A percentile compares a stretch with the other conserved stretches of the same genome.
phyloP scores from a whole-genome alignment of 1,140 invertebrate genomes.

The Catajapyx aquilonaris region DNA sequence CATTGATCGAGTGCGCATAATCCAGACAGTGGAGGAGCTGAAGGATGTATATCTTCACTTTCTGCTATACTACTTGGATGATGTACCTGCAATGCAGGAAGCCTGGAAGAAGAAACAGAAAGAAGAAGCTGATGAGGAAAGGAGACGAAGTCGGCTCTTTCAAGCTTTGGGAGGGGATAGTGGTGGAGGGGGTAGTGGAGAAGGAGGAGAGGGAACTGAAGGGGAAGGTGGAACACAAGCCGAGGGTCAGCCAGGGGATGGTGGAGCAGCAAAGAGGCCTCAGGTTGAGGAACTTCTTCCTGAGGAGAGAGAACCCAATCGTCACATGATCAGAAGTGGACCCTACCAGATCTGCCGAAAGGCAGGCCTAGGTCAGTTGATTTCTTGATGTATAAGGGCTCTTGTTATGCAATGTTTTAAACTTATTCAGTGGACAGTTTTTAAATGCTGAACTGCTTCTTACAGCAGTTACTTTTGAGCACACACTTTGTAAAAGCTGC shows the following conservation, averaged over 20 bases:
- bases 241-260: constrained; percentile 20
- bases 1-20: constrained; percentile 52
- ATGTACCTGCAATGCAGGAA: constrained; percentile 69
- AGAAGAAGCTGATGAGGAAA: constrained; percentile 26
- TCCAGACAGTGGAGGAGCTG: constrained; percentile 76
- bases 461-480: too few relatives aligned
- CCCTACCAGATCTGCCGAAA: constrained; percentile 68
- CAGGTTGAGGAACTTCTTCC: constrained; percentile 33
- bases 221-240: constrained; percentile 15
- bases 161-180: constrained; percentile 26
- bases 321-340: constrained; percentile 66
- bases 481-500: too few relatives aligned
- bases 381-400: too few relatives aligned
- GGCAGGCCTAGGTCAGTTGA: constrained; percentile 46
- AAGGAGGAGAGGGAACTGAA: constrained; percentile 12
- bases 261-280: constrained; percentile 35
- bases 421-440: too few relatives aligned
- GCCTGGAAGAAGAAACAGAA: constrained; percentile 32
- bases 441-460: too few relatives aligned
- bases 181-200: constrained; percentile 16
- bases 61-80: constrained; percentile 71
- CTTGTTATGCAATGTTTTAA: too few relatives aligned
- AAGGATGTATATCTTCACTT: constrained; percentile 87
- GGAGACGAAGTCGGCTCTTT: constrained; percentile 34
- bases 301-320: constrained; percentile 35